Evolutionary conservation across 1,140 invertebrate genomes (phyloP).

Genomic region (Caenorhabditis elegans): WBcel235 BX284606.5:565001-565500

Average conservation of each 20-base stretch:
- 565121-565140: constrained; percentile 8
- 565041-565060: constrained; percentile 68
- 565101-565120: neutral
- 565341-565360: constrained; percentile 66
- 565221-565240: constrained; percentile 79
- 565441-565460: constrained; percentile 34
- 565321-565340: constrained; percentile 70
- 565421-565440: constrained; percentile 48
- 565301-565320: constrained; percentile 69
- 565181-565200: constrained; percentile 94
- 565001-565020: constrained; percentile 75
- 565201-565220: constrained; percentile 95
- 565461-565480: constrained; percentile 39
- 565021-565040: constrained; percentile 78
- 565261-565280: no score
- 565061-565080: constrained; percentile 24
- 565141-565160: constrained; percentile 82
- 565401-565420: constrained; percentile 69
- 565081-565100: constrained; percentile 22
- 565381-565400: constrained; percentile 70
- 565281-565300: constrained; percentile 64
- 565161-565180: constrained; percentile 95
- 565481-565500: constrained; percentile 48
- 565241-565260: neutral
- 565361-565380: constrained; percentile 69